Evolutionary conservation across 2,888 invertebrate species (phyloP), one percentile per base, ranked within the genome.

Genomic region (Drosophila macrospina): DNA sequence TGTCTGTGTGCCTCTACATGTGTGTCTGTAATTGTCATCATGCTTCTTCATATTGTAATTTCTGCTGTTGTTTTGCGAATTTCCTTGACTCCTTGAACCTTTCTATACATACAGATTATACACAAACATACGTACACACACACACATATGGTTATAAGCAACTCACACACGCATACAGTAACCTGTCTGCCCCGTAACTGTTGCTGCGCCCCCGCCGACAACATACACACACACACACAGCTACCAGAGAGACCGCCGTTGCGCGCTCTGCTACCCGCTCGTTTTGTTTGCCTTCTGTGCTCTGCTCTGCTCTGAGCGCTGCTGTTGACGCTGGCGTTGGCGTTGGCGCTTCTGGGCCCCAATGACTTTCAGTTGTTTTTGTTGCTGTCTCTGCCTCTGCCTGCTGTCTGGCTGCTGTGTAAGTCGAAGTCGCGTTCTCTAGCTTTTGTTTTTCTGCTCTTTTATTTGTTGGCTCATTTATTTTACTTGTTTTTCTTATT

Each of bases 41-140:
- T 48, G 61, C 65, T 68, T 55, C 68, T 70, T 74, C 62, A 74
- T 61, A 72, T 78, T 69, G 70, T 65, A 73, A 59, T 74, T 77
- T 65, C 44, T 80, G 60, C 44, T 71, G 66, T 74, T 82, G 68
- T 76, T 69, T 68, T 74, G 67, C 63, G 51, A 73, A 75, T 78
- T 81, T 78, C 75, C 76, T 75, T 74, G 74, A 84, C 86, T 88
- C 77, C 80, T 80, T 83, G 71, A 86, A 86, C 71, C 74, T 62
- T 47, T 48, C 50, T 24, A 59, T 41, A 24, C 48, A 48, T 41
- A 56, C 32, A 36, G 42, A 30, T 32, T 32, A 30, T 42, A 52
- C 26, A 34, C 15, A 15, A 13, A 45, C 13, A 52, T 3, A 20
- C 3, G 20, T 2, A 20, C 20, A 20, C 16, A 54, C 16, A 13